These are phyloP conservation scores for Sphaerodactylus townsendi DNA, from an alignment of 2,113 vertebrate genomes.

Conservation along the genomic window DNA sequence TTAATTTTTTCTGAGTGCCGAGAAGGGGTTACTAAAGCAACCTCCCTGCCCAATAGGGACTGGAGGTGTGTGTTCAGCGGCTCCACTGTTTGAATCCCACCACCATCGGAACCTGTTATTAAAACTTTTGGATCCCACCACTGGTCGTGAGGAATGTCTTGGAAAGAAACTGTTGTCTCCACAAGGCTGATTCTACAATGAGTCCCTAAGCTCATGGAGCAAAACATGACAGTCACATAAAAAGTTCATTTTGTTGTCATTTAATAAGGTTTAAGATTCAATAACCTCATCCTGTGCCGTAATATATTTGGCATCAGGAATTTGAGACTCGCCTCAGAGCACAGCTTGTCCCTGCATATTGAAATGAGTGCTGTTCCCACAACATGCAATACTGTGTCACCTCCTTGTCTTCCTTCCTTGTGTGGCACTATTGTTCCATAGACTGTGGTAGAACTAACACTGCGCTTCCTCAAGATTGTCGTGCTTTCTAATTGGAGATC, in stretches of 20 bases:
- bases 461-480: too few relatives aligned
- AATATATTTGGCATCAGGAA: not conserved
- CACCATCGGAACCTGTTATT: too few relatives aligned
- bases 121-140: too few relatives aligned
- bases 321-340: not conserved
- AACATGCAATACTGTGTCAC: not conserved
- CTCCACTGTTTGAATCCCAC: too few relatives aligned
- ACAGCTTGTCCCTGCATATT: not conserved
- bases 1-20: too few relatives aligned
- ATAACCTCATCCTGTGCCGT: not conserved
- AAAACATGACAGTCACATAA: not conserved
- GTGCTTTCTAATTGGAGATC: too few relatives aligned
- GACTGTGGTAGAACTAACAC: too few relatives aligned
- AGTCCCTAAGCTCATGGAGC: not conserved
- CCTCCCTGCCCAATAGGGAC: too few relatives aligned
- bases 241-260: not conserved
- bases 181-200: not conserved
- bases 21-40: too few relatives aligned
- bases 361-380: not conserved
- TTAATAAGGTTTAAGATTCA: not conserved
- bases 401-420: not conserved
- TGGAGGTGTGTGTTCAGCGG: too few relatives aligned
- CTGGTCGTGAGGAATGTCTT: conserved; percentile 25
- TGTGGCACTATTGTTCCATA: not conserved
- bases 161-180: not conserved